These are phyloP conservation scores for Oreotragus oreotragus DNA, from an alignment of 2,113 vertebrate genomes.

Conservation along the genomic window DNA sequence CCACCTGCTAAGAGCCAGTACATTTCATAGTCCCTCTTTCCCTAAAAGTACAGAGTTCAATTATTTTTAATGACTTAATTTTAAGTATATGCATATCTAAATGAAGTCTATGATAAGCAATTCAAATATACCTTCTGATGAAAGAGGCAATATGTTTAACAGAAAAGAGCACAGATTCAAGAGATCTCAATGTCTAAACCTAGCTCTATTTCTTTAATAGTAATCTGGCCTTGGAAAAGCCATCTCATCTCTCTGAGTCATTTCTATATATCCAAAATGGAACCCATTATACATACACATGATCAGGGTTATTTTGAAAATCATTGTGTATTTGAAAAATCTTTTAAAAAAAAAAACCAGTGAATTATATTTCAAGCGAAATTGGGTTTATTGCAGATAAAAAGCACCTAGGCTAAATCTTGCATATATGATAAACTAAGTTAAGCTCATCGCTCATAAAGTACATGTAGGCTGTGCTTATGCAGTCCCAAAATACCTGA, in stretches of 20 bases:
- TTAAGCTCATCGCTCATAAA: neutral
- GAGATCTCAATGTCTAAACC: neutral
- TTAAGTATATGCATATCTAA: slow-evolving; percentile 22
- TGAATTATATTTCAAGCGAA: slow-evolving; percentile 2
- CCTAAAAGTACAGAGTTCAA: slow-evolving; percentile 25
- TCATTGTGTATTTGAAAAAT: neutral
- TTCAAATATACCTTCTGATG: neutral
- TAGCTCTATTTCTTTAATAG: neutral
- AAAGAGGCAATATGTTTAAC: neutral
- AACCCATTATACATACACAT: neutral
- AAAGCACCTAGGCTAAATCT: neutral
- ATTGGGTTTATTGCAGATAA: neutral
- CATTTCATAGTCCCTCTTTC: neutral
- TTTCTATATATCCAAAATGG: slow-evolving; percentile 7
- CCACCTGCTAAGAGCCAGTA: neutral
- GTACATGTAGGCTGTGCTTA: neutral
- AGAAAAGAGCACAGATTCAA: neutral
- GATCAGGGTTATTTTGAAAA: slow-evolving; percentile 5
- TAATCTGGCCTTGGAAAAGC: neutral
- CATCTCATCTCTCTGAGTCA: neutral
- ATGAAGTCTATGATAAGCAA: neutral
- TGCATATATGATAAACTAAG: neutral
- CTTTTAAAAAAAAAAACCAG: neutral
- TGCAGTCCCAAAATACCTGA: neutral
- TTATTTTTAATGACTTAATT: slow-evolving; percentile 36